Evolutionary conservation across 2,113 vertebrate species (phyloP), one percentile per base, ranked within the genome.

Genomic region (Ictalurus punctatus): DNA sequence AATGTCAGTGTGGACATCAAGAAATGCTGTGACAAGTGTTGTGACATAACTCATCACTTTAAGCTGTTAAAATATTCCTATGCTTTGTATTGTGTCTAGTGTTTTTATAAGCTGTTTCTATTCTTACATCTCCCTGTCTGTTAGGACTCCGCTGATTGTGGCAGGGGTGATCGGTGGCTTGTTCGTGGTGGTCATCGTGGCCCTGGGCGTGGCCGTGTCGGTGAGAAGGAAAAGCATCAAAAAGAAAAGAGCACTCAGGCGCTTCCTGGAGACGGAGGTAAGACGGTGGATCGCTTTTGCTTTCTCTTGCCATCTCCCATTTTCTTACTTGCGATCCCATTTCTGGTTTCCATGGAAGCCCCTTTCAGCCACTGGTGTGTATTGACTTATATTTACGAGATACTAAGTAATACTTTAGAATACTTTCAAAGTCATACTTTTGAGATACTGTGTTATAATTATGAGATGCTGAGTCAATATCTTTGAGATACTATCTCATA

Each of bases 201-300:
- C 94, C 23, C 95, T 99, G 89, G 97, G 97, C 0, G 96, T 99
- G 61, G 98, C 98, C 0, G 97, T 99, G 73, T 99, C 98, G 0
- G 91, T 97, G 44, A 96, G 98, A 23, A 96, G 98, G 44, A 99
- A 98, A 87, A 98, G 97, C 94, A 99, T 99, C 91, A 99, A 98
- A 93, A 99, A 99, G 95, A 99, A 99, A 94, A 96, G 98, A 93
- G 98, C 98, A 0, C 93, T 99, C 56, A 93, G 98, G 9, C 96
- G 98, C 44, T 99, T 99, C 94, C 94, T 99, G 90, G 98, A 99
- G 93, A 99, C 98, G 17, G 98, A 99, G 97, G 98, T 99, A 89
- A 96, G 93, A 56, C 21, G 73, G 4, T 61, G 19, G 59, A 17
- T 54, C 14, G 37, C 48, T 76, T 30, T 74, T 13, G 63, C 27